Evolutionary conservation across 2,113 vertebrate genomes (phyloP), one percentile per base, ranked within the genome.

Genomic region (Paracanthobrama guichenoti): DNA sequence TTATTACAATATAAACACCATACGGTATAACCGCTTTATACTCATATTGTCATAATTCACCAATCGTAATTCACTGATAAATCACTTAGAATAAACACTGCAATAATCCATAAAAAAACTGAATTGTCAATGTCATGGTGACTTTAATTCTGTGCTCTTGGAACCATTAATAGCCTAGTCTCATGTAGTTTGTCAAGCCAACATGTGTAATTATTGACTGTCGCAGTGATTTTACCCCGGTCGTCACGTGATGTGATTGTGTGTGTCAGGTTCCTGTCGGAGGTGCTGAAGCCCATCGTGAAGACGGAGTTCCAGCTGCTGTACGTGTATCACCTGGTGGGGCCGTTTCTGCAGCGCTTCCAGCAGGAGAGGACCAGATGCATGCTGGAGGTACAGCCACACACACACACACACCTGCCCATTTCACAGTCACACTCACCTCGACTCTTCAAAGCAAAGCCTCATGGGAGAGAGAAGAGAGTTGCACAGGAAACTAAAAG

Each of bases 281-380:
- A 99, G 91, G 92, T 96, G 0, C 90, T 99, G 92, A 97, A 98
- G 92, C 98, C 98, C 6, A 91, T 99, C 84, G 96, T 99, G 88
- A 96, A 97, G 93, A 99, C 97, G 0, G 98, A 99, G 92, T 99
- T 98, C 92, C 98, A 99, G 92, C 84, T 99, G 28, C 95, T 99
- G 3, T 99, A 99, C 0, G 97, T 99, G 24, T 99, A 98, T 87
- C 97, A 99, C 88, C 95, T 99, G n/a, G 97, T 99, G 72, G 98
- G 98, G 7, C 98, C 98, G 4, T 99, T 99, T 88, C 94, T 99
- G 50, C 98, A 98, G 84, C 95, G 98, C 53, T 99, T 99, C 91
- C 97, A 99, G 88, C 97, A 99, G 89, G 98, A 99, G 92, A 95
- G 98, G 91, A 99, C 98, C 1, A 95, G 98, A 26, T 99, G 98